Evolutionary conservation across 1,140 invertebrate genomes (phyloP).

Genomic region (Caenorhabditis latens): DNA sequence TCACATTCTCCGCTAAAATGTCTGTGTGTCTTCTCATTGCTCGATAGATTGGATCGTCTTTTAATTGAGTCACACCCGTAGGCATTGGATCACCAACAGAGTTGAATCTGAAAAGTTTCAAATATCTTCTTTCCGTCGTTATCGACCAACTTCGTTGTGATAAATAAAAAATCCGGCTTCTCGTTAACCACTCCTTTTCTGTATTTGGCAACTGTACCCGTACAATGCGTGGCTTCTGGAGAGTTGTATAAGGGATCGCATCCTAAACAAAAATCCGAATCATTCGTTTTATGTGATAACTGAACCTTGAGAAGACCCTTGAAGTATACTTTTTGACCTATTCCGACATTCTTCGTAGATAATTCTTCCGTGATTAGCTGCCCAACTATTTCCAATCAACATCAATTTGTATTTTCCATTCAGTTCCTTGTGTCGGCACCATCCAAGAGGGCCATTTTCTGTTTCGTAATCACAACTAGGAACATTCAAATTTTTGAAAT

Average conservation of each 20-base stretch:
- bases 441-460: not conserved
- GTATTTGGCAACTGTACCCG: not conserved
- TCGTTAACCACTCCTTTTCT: not conserved
- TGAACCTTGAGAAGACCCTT: not conserved
- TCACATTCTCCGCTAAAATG: not conserved
- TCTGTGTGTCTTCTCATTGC: not conserved
- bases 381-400: constrained; percentile 17
- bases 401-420: constrained; percentile 3
- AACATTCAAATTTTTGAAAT: not conserved
- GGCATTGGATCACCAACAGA: not conserved
- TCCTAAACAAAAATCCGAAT: not conserved
- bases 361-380: not conserved
- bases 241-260: not conserved
- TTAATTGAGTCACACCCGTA: not conserved
- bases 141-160: not conserved
- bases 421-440: not conserved
- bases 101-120: not conserved
- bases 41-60: not conserved
- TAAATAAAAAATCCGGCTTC: constrained; percentile 2
- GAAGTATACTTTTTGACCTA: not conserved
- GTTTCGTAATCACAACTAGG: not conserved
- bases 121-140: not conserved
- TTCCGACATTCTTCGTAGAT: not conserved
- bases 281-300: not conserved
- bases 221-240: not conserved